phyloP scores from a whole-genome alignment of 37 sponge, comb jelly and placozoan species.

The Halichondria panicea region DNA sequence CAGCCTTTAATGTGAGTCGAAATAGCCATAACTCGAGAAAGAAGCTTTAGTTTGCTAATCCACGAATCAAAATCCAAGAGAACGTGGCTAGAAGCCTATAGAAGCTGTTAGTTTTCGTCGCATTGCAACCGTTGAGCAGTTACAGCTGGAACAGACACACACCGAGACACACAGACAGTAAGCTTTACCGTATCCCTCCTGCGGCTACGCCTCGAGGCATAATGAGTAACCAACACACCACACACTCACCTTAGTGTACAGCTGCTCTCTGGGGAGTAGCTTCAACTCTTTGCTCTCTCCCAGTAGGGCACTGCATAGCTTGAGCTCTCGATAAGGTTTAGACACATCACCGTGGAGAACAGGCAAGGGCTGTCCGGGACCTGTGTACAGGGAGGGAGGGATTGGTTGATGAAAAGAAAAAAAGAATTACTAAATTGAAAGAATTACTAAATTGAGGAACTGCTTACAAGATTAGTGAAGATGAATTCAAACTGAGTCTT shows the following conservation, averaged over 20 bases:
- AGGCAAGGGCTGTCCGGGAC: slow-evolving; percentile 67
- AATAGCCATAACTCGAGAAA: no score
- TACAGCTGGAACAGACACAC: no score
- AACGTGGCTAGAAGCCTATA: no score
- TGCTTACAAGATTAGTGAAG: slow-evolving; percentile 87
- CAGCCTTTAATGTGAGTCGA: no score
- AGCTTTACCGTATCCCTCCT: no score
- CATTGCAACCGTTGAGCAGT: no score
- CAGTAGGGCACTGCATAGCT: slow-evolving; percentile 80
- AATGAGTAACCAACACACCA: not conserved
- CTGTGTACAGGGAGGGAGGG: slow-evolving; percentile 19
- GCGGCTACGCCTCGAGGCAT: no score
- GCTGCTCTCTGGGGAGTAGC: slow-evolving; percentile 86
- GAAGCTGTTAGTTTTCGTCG: no score
- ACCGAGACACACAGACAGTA: no score
- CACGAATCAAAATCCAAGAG: no score
- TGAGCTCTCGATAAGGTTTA: slow-evolving; percentile 82
- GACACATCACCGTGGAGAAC: slow-evolving; percentile 76
- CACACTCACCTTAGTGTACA: slow-evolving; percentile 74
- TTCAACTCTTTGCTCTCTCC: slow-evolving; percentile 71
- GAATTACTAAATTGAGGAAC: no score
- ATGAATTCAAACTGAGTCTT: slow-evolving; percentile 92
- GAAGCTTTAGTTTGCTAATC: no score
- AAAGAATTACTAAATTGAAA: not conserved
- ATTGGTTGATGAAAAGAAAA: not conserved